Conservation (phyloP, 2,888 invertebrate genomes). For the Litoditis marina region DNA sequence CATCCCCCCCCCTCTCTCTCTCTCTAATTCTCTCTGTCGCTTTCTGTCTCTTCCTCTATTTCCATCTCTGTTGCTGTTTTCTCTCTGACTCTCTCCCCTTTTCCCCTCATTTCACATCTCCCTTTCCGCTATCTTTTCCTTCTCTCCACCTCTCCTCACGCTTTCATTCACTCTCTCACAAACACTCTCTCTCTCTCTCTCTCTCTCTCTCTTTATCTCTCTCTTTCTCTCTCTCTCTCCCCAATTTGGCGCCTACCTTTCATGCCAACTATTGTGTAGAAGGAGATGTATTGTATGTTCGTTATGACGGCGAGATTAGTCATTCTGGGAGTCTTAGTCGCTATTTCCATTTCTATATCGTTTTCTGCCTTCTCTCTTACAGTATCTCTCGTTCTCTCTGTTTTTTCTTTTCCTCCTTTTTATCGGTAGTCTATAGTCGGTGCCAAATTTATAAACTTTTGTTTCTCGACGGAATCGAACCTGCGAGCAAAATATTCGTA, state of each 20-base stretch:
- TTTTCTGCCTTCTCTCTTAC: background rate
- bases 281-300: background rate
- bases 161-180: too few species aligned
- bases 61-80: background rate
- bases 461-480: too few species aligned
- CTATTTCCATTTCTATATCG: background rate
- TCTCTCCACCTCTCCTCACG: background rate
- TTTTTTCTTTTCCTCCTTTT: background rate
- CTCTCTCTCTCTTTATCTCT: background rate
- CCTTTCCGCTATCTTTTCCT: constrained; percentile 60
- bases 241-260: background rate
- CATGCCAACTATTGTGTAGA: background rate
- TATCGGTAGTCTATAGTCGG: too few species aligned
- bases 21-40: background rate
- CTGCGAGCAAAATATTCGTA: too few species aligned
- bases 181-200: constrained; percentile 1
- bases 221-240: background rate
- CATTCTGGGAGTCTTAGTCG: background rate
- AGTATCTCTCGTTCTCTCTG: background rate
- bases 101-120: background rate
- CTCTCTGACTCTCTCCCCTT: background rate
- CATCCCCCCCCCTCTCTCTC: constrained; percentile 1
- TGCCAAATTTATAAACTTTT: too few species aligned
- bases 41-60: background rate
- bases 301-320: too few species aligned